Conservation (phyloP, 2,113 vertebrate genomes). For the Trochalopteron elliotii region DNA sequence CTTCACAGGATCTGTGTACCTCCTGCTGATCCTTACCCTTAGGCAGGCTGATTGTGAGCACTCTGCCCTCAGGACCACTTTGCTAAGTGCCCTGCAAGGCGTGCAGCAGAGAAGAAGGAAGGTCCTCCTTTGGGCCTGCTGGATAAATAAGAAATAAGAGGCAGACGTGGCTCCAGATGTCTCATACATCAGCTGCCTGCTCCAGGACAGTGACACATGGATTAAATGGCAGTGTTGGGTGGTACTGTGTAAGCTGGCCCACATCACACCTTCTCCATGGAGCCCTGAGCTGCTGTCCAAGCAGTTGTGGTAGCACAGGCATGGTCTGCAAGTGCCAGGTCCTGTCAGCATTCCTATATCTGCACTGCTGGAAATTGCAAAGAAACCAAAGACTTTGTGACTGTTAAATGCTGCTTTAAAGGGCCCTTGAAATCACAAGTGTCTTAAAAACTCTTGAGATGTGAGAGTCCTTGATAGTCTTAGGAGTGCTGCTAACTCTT, state of each 20-base stretch:
- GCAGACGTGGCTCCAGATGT: background rate
- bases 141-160: background rate
- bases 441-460: background rate
- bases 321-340: background rate
- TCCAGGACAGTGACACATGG: accelerated
- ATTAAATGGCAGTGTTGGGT: background rate
- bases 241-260: background rate
- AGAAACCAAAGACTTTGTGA: background rate
- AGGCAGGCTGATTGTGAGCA: background rate
- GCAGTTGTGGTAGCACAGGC: background rate
- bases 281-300: background rate
- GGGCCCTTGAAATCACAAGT: background rate
- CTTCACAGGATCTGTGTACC: background rate
- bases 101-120: background rate
- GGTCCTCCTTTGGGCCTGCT: background rate
- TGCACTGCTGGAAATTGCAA: background rate
- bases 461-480: background rate
- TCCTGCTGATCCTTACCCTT: background rate
- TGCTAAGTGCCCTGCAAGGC: background rate
- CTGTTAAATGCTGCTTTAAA: background rate
- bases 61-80: background rate
- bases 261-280: background rate
- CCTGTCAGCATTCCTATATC: background rate
- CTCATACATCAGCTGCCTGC: background rate
- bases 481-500: background rate